A percentile compares a stretch with the other conserved stretches of the same genome.
phyloP scores from a whole-genome alignment of 2,888 invertebrate genomes.

The Catocala sponsa region DNA sequence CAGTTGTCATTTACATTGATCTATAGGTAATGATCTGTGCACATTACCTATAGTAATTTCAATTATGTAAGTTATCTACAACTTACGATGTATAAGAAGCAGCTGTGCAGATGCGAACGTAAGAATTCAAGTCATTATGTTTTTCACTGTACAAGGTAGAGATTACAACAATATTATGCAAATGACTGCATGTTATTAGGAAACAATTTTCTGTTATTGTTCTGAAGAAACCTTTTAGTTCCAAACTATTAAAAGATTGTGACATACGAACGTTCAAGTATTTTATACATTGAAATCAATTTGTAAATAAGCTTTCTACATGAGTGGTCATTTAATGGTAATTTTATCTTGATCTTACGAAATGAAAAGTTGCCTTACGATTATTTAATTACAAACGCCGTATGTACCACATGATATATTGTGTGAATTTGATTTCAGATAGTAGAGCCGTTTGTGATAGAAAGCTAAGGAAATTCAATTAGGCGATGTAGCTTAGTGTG shows the following conservation, averaged over 20 bases:
- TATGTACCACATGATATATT: not conserved
- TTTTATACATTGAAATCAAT: slow-evolving; percentile 29
- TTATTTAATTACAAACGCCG: slow-evolving; percentile 18
- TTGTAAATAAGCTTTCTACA: slow-evolving; percentile 37
- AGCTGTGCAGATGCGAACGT: not conserved
- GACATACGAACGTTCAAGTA: slow-evolving; percentile 22
- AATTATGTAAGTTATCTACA: slow-evolving; percentile 14
- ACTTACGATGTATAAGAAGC: not conserved
- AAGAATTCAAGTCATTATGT: not conserved
- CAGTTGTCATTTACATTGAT: slow-evolving; percentile 18
- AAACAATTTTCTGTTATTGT: slow-evolving; percentile 7
- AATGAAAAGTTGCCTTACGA: slow-evolving; percentile 20
- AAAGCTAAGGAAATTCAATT: slow-evolving; percentile 34
- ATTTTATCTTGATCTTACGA: slow-evolving; percentile 40
- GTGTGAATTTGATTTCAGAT: slow-evolving; percentile 1
- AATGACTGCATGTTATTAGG: not conserved
- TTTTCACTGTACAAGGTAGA: not conserved
- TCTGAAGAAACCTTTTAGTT: slow-evolving; percentile 18
- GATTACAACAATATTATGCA: not conserved
- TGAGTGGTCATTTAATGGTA: slow-evolving; percentile 26
- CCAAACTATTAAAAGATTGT: slow-evolving; percentile 22
- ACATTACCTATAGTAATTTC: slow-evolving; percentile 15
- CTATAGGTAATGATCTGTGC: slow-evolving; percentile 15
- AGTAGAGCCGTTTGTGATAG: slow-evolving; percentile 9
- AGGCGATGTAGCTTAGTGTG: slow-evolving; percentile 21